Conservation (phyloP, 2,113 vertebrate genomes). For the Collichthys lucidus region DNA sequence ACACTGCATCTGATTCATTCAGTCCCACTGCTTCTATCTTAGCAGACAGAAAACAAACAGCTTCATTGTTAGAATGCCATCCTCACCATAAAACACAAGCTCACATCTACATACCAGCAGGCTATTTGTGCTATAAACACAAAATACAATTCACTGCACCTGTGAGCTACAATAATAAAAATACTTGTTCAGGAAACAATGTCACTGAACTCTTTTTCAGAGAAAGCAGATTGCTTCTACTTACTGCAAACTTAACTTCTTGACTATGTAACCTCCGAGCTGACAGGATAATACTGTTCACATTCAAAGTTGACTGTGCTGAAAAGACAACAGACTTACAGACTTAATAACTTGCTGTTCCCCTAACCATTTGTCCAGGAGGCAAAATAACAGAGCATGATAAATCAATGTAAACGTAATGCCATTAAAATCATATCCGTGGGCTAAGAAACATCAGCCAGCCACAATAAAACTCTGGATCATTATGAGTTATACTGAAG, state of each 20-base stretch:
- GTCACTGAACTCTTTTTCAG: not conserved
- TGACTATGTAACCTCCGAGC: not conserved
- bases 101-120: not conserved
- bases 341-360: not conserved
- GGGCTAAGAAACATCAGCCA: conserved; percentile 11
- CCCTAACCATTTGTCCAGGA: not conserved
- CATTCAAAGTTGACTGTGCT: not conserved
- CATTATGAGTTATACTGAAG: conserved; percentile 7
- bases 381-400: not conserved
- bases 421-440: not conserved
- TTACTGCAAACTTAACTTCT: not conserved
- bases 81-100: conserved; percentile 28
- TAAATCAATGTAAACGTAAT: not conserved
- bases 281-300: not conserved
- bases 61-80: conserved; percentile 56
- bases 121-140: conserved; percentile 4
- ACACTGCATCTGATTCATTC: conserved; percentile 69
- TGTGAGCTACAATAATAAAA: not conserved
- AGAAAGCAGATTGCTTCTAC: not conserved
- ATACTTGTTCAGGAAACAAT: not conserved
- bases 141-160: not conserved
- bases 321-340: not conserved
- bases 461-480: conserved; percentile 14
- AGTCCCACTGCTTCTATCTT: conserved; percentile 66
- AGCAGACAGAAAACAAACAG: conserved; percentile 55